Base-by-base conservation (phyloP, 2,888 invertebrate genomes). In the Prenolepis imparis region DNA sequence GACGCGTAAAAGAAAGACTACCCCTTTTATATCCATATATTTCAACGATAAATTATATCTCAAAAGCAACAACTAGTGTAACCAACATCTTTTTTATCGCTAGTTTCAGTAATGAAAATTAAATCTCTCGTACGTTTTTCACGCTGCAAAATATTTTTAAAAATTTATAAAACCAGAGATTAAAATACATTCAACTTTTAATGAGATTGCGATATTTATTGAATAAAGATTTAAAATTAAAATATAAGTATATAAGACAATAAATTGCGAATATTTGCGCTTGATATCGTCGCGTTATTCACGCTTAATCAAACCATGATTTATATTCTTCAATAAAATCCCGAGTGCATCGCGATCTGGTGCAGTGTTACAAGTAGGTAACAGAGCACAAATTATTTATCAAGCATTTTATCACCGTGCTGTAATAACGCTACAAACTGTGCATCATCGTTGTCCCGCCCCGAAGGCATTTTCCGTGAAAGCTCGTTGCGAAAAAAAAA, bases 381-480 rank as follows among this genome's bases (percentile, higher is more conserved):
- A 28, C 72, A 12, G 59, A 36, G 72, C 48, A 36, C 78, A 61
- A 48, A 80, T 80, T 61, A 80, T 72, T 80, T 80, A 80, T 70
- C 70, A 80, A 80, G 72, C 59, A 12, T 72, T 78, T 72, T 72
- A 80, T 80, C 72, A 80, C 44, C 48, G 36, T 39, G 18, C 68
- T 24, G 59, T 72, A 80, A 80, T 72, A 24, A 80, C 61, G 36
- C 70, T 48, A 80, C 72, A 72, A 80, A 72, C 44, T 61, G 36
- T n/a, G 59, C 68, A 36, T 24, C 1, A n/a, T 28, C 44, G 44
- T n/a, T n/a, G 72, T 44, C 24, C 59, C 39, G 57, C 28, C 67
- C 55, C 18, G 55, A 55, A 39, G 39, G 24, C 59, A 18, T 80
- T 80, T 80, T 72, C 44, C 44, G 59, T 28, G 70, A 67, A 44